phyloP scores from a whole-genome alignment of 2,888 invertebrate species.

The Argynnis bischoffii region DNA sequence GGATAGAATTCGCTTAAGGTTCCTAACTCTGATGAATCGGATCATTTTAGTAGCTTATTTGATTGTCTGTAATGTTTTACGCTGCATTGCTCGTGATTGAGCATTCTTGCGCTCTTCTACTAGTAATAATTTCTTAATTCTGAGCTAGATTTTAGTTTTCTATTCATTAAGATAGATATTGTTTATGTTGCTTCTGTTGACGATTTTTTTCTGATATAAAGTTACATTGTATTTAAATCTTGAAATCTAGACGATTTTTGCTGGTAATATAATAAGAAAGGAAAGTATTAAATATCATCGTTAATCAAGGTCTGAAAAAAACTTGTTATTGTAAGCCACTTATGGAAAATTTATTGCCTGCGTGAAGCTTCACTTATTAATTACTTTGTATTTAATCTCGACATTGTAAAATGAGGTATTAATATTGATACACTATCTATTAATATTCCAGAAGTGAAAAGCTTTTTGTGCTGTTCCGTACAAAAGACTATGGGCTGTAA shows the following conservation, averaged over 20 bases:
- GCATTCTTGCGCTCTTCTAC: too few species aligned
- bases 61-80: too few species aligned
- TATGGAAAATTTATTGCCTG: not conserved
- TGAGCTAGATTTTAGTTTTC: too few species aligned
- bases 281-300: not conserved
- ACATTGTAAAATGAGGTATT: conserved; percentile 2
- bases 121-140: too few species aligned
- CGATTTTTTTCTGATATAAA: too few species aligned
- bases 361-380: conserved; percentile 2
- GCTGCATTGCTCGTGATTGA: too few species aligned
- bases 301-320: not conserved
- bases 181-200: too few species aligned
- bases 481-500: not conserved
- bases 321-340: not conserved
- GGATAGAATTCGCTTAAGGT: not conserved
- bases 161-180: too few species aligned
- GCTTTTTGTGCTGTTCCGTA: not conserved
- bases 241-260: not conserved
- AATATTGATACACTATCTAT: conserved; percentile 16
- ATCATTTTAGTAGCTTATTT: too few species aligned
- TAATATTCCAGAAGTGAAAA: conserved; percentile 9
- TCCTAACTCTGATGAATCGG: not conserved
- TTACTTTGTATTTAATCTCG: conserved; percentile 6
- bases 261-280: not conserved
- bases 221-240: too few species aligned